Conservation (phyloP, 92 coral and sea anemone genomes). For the Porites rus region DNA sequence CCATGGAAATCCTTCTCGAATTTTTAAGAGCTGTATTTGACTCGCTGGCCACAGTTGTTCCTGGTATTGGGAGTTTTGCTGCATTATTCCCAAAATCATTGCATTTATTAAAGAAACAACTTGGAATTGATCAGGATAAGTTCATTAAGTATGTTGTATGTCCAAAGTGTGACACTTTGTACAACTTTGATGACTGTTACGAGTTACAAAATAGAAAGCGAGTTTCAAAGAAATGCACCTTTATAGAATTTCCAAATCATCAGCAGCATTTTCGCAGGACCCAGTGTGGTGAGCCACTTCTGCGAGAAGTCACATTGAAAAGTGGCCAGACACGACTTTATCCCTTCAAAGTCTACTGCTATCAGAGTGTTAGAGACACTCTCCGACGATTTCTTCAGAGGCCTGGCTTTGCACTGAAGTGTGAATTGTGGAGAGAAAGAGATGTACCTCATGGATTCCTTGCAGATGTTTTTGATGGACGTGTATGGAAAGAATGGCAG, state of each 20-base stretch:
- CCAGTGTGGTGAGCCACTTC: conserved; percentile 55
- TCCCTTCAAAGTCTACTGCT: conserved; percentile 69
- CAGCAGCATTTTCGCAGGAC: conserved; percentile 67
- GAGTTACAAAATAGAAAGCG: conserved; percentile 19
- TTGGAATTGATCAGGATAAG: conserved; percentile 70
- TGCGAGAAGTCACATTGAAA: conserved; percentile 62
- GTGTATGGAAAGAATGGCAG: conserved; percentile 75
- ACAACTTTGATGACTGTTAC: conserved; percentile 71
- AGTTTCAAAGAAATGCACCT: conserved; percentile 48
- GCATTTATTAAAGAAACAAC: conserved; percentile 50
- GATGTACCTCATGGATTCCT: conserved; percentile 56
- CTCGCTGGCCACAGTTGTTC: conserved; percentile 48
- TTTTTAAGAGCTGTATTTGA: conserved; percentile 56
- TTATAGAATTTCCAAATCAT: conserved; percentile 59
- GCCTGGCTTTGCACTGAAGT: conserved; percentile 47
- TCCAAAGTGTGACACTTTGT: conserved; percentile 57
- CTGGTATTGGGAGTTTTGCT: conserved; percentile 49
- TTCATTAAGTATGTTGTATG: conserved; percentile 78
- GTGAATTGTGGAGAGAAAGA: conserved; percentile 69
- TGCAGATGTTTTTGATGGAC: conserved; percentile 75
- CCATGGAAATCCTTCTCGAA: conserved; percentile 61
- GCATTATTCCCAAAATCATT: conserved; percentile 40
- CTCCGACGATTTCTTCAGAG: conserved; percentile 45
- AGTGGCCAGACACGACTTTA: conserved; percentile 59
- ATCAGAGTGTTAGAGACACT: conserved; percentile 62